Evolutionary conservation across 2,888 invertebrate species (phyloP).

Genomic region (Busseola fusca): DNA sequence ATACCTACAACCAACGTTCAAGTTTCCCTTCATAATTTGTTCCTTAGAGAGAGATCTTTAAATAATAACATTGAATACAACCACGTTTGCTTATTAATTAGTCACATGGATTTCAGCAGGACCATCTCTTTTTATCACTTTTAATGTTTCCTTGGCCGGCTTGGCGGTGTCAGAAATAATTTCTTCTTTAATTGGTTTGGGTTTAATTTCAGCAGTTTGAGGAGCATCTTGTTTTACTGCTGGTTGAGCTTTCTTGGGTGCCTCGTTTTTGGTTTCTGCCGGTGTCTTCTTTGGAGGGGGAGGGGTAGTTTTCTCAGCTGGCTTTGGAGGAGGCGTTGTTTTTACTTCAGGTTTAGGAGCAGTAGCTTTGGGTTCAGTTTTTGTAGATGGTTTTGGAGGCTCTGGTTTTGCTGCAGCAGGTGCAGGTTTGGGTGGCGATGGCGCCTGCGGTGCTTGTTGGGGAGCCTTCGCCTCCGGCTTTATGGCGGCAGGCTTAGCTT

Average conservation of each 20-base stretch:
- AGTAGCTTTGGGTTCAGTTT: slow-evolving; percentile 35
- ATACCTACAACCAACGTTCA: slow-evolving; percentile 54
- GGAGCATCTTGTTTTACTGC: slow-evolving; percentile 46
- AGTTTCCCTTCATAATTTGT: slow-evolving; percentile 49
- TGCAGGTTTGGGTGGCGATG: slow-evolving; percentile 42
- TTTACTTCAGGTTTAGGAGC: slow-evolving; percentile 55
- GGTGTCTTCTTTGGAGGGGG: slow-evolving; percentile 32
- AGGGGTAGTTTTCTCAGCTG: slow-evolving; percentile 44
- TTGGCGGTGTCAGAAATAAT: slow-evolving; percentile 87
- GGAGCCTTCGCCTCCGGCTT: slow-evolving; percentile 17
- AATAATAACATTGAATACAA: slow-evolving; percentile 58
- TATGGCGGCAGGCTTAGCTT: slow-evolving; percentile 41
- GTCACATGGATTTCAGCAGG: slow-evolving; percentile 84
- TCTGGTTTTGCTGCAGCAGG: slow-evolving; percentile 35
- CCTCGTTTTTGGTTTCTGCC: slow-evolving; percentile 44
- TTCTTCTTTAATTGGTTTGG: slow-evolving; percentile 86
- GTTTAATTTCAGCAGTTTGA: slow-evolving; percentile 56
- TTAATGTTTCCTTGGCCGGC: slow-evolving; percentile 87
- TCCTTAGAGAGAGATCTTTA: slow-evolving; percentile 59
- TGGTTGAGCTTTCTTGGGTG: slow-evolving; percentile 40
- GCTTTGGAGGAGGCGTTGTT: slow-evolving; percentile 56
- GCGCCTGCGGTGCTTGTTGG: slow-evolving; percentile 1
- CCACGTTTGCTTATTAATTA: slow-evolving; percentile 67
- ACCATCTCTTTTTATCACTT: slow-evolving; percentile 90
- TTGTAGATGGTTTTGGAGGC: slow-evolving; percentile 24